Percentiles rank a stretch among this genome's conserved stretches.
phyloP scores from a whole-genome alignment of 2,888 invertebrate species.

The Andrena chrysosceles region DNA sequence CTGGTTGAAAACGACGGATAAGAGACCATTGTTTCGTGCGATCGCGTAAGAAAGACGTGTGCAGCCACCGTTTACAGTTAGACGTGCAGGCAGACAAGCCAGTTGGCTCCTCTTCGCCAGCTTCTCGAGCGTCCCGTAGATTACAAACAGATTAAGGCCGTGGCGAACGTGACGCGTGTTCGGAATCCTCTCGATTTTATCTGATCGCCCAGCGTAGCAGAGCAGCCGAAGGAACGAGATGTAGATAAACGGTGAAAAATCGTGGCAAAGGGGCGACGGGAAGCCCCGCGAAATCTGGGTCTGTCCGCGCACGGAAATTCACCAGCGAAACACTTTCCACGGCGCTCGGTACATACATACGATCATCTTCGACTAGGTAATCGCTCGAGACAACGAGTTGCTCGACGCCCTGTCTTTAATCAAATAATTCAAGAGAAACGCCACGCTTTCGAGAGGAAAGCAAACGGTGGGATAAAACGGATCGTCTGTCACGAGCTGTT shows the following conservation, averaged over 20 bases:
- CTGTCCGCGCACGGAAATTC: background rate
- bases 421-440: slow-evolving; percentile 13
- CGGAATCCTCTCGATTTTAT: slow-evolving; percentile 63
- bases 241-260: slow-evolving; percentile 7
- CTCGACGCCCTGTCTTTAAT: background rate
- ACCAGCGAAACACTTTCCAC: background rate
- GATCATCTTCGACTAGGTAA: background rate
- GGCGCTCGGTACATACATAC: background rate
- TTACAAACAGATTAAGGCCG: slow-evolving; percentile 57
- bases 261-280: background rate
- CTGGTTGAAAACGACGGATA: background rate
- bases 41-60: slow-evolving; percentile 7
- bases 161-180: slow-evolving; percentile 66
- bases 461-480: slow-evolving; percentile 1
- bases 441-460: slow-evolving; percentile 10
- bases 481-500: background rate
- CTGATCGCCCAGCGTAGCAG: slow-evolving; percentile 47
- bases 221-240: slow-evolving; percentile 18
- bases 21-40: slow-evolving; percentile 2
- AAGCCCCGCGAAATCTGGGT: slow-evolving; percentile 16
- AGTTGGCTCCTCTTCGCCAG: slow-evolving; percentile 24
- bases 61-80: slow-evolving; percentile 49
- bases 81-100: slow-evolving; percentile 15
- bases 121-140: slow-evolving; percentile 39
- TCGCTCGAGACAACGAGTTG: background rate